Base-by-base conservation (phyloP, 30 jellyfish, hydroid and myxozoan species). In the Sanderia malayensis region DNA sequence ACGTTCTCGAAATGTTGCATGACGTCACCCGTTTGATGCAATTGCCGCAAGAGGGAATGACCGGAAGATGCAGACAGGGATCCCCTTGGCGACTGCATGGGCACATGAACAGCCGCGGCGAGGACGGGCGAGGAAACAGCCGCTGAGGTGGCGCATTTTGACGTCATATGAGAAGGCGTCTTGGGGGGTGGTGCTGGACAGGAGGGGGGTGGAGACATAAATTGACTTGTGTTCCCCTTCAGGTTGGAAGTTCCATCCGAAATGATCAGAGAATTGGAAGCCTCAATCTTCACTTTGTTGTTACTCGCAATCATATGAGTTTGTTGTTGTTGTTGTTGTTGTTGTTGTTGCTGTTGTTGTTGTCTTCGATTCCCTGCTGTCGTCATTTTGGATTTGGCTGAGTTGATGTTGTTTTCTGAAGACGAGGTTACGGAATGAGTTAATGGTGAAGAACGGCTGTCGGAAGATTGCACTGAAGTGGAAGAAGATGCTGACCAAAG, bases 131-230 rank as follows among this genome's bases (percentile, higher is more conserved):
- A 44, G 24, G 61, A 34, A 0, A 41, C 33, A 10, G 77, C 47
- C 26, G n/a, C n/a, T n/a, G 58, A 37, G 17, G 71, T 24, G 33
- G 62, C 22, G 7, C 70, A 65, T 31, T 60, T 74, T 33, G 70
- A n/a, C n/a, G 66, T 46, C 22, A 32, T 63, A 25, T 71, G 83
- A 32, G n/a, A n/a, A n/a, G 73, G 34, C 13, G 85, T 29, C 78
- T 74, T 74, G 30, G 78, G 86, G 10, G 86, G 86, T 0, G 78
- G 86, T 24, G 78, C n/a, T n/a, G n/a, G n/a, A n/a, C n/a, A n/a
- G n/a, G n/a, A 74, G 18, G 22, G 70, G 13, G 86, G 86, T 13
- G 86, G 86, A 18, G 86, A 74, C 86, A 74, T 74, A 19, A 74
- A 78, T 22, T 47, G 49, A 24, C 44, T 74, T n/a, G 78, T 15